Percentiles rank a stretch among this genome's conserved stretches.
Evolutionary conservation across 2,888 invertebrate genomes (phyloP).

Genomic region (Dioctria linearis): DNA sequence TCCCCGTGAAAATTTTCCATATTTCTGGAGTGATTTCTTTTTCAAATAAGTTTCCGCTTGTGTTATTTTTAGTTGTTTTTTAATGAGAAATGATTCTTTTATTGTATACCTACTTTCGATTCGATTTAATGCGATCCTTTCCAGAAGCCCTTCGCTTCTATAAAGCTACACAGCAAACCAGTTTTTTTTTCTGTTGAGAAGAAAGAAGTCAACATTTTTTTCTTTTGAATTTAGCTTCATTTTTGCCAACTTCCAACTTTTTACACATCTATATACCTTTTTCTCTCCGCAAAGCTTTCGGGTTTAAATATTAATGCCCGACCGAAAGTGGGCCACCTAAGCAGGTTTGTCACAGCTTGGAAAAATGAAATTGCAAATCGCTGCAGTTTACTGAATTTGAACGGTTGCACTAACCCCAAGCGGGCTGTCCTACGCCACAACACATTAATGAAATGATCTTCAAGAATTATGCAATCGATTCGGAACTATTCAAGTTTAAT

Average conservation of each 20-base stretch:
- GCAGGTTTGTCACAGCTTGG: conserved; percentile 32
- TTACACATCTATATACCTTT: not conserved
- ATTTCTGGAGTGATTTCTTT: not conserved
- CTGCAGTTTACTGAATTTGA: conserved; percentile 8
- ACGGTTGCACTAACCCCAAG: not conserved
- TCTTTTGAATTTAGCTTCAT: not conserved
- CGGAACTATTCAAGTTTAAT: conserved; percentile 37
- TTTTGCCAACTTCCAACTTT: not conserved
- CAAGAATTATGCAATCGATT: conserved; percentile 31
- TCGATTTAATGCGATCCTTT: not conserved
- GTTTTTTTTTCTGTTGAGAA: not conserved
- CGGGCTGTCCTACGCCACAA: not conserved
- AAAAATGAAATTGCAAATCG: conserved; percentile 29
- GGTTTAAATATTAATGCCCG: conserved; percentile 12
- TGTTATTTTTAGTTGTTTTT: no score
- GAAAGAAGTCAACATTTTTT: not conserved
- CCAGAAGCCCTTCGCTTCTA: not conserved
- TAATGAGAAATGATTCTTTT: no score
- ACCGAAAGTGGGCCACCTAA: conserved; percentile 40
- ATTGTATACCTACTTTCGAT: not conserved
- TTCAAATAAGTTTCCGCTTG: conserved; percentile 8
- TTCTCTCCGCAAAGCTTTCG: not conserved
- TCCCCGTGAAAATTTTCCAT: not conserved
- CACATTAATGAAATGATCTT: conserved; percentile 15
- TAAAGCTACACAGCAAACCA: not conserved